These are phyloP conservation scores for Pogoniulus pusillus DNA, from an alignment of 2,797 vertebrate genomes.

Conservation along the genomic window DNA sequence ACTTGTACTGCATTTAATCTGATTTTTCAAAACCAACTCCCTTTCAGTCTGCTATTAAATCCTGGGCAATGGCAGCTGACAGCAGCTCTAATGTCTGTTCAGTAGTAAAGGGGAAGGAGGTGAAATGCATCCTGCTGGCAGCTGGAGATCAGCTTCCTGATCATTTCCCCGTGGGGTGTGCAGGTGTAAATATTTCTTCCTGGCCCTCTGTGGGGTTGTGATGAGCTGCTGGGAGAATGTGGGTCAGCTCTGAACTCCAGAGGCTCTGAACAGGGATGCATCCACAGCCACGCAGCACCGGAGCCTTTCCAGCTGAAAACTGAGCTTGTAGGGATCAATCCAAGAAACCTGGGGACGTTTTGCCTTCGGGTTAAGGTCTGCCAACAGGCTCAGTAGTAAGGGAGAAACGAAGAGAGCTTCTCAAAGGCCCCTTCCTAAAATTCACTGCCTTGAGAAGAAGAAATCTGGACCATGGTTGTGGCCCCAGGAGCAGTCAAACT, in stretches of 20 bases:
- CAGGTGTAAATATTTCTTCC: neutral
- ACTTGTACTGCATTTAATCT: neutral
- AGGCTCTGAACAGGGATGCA: neutral
- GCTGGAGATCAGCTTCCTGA: neutral
- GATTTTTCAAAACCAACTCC: neutral
- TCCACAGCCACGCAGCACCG: neutral
- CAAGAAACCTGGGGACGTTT: neutral
- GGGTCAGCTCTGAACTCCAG: neutral
- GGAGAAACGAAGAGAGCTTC: neutral
- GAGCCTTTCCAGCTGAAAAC: neutral
- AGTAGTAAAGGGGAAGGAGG: neutral
- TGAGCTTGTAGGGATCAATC: neutral
- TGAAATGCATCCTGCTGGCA: neutral
- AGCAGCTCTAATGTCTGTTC: neutral
- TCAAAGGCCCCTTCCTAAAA: neutral
- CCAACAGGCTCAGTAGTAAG: neutral
- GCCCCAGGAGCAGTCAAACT: neutral
- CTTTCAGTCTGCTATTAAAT: no score
- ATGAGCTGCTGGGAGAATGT: neutral
- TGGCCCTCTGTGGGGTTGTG: neutral
- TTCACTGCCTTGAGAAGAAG: rapidly evolving
- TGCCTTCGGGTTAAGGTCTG: neutral
- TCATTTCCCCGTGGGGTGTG: neutral
- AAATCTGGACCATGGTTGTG: neutral
- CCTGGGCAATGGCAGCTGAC: conserved; percentile 5